Base-by-base conservation (phyloP, 1,140 invertebrate species). In the Tyrophagus putrescentiae region DNA sequence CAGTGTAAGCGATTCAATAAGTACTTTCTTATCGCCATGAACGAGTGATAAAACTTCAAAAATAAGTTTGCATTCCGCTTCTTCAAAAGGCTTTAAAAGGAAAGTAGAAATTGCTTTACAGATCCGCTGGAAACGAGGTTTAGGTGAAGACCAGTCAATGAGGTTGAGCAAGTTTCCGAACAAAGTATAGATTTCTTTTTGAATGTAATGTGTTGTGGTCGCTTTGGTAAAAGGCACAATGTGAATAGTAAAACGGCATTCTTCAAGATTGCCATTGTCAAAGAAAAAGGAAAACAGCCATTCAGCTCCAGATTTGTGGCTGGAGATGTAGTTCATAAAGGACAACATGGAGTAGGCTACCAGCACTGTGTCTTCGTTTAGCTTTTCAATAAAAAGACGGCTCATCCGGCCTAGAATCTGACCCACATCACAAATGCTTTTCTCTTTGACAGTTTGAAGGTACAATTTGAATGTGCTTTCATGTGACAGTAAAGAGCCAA, bases 131-230 rank as follows among this genome's bases (percentile, higher is more conserved):
- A n/a, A n/a, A n/a, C n/a, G n/a, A n/a, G n/a, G n/a, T n/a, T n/a
- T n/a, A n/a, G n/a, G n/a, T n/a, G n/a, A n/a, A n/a, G 41, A 42
- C 25, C 32, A 31, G 3, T 2, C 27, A 13, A 54, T 54, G 4
- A 54, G n/a, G 1, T 54, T 54, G 52, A 4, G 9, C 7, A 54
- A 11, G 1, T n/a, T n/a, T n/a, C n/a, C n/a, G n/a, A n/a, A n/a
- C n/a, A 54, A 3, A 34, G 13, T 9, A 54, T 54, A 1, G 2
- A 54, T 29, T 31, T 54, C 52, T 33, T 54, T 54, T 54, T 54
- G 52, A 3, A 54, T 54, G 13, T 27, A 54, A 54, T 27, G 1
- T 1, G 52, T 54, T 11, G 18, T 7, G 31, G 23, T 21, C 45
- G 7, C 13, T 48, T 48, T 48, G 7, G 31, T 6, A 7, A 48